Conservation (phyloP, 2,888 invertebrate species). For the Capitulum mitella region DNA sequence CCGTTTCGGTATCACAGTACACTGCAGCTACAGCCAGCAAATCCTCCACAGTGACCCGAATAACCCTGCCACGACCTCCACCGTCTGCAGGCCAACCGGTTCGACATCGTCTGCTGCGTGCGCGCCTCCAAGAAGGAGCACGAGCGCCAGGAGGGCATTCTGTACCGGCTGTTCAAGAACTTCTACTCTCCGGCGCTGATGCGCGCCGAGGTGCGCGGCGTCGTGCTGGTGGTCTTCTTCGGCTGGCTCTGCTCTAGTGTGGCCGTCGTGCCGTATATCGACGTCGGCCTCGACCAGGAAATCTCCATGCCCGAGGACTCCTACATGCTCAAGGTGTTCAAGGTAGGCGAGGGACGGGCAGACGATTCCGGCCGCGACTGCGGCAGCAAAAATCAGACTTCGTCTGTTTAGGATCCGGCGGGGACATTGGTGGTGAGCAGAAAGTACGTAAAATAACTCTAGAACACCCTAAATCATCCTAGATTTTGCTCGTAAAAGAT, state of each 20-base stretch:
- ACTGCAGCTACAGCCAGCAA: too few relatives aligned
- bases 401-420: too few relatives aligned
- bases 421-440: too few relatives aligned
- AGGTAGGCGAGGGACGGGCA: slow-evolving; percentile 38
- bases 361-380: too few relatives aligned
- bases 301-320: slow-evolving; percentile 52
- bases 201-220: slow-evolving; percentile 51
- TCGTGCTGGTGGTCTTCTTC: slow-evolving; percentile 52
- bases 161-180: slow-evolving; percentile 46
- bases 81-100: slow-evolving; percentile 56
- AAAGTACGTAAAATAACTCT: too few relatives aligned
- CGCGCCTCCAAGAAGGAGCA: slow-evolving; percentile 56
- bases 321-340: slow-evolving; percentile 50
- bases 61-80: too few relatives aligned
- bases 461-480: too few relatives aligned
- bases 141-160: slow-evolving; percentile 36
- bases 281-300: slow-evolving; percentile 51
- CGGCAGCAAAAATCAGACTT: too few relatives aligned
- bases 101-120: slow-evolving; percentile 78
- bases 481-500: too few relatives aligned
- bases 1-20: too few relatives aligned
- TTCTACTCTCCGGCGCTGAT: slow-evolving; percentile 47
- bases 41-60: too few relatives aligned
- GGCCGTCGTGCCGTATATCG: slow-evolving; percentile 43
- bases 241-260: slow-evolving; percentile 46